phyloP scores from a whole-genome alignment of 1,140 invertebrate species.

The Neodiprion fabricii region DNA sequence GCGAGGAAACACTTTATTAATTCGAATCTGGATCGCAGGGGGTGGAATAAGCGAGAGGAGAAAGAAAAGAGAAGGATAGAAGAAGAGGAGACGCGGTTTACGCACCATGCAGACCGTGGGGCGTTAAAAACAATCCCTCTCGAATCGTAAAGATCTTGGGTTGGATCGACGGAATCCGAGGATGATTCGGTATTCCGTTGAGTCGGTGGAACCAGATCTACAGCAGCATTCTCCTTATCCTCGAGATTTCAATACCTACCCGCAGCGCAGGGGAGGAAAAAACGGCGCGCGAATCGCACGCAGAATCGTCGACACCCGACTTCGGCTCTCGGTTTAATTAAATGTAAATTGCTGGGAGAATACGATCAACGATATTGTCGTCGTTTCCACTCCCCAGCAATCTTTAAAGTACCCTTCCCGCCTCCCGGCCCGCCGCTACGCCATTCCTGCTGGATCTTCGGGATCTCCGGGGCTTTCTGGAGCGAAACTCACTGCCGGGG shows the following conservation, averaged over 20 bases:
- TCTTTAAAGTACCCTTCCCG: background rate
- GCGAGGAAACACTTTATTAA: background rate
- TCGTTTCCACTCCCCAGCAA: background rate
- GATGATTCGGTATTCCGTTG: background rate
- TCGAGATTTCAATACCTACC: background rate
- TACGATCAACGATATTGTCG: constrained; percentile 5
- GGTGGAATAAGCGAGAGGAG: background rate
- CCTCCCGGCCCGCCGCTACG: background rate
- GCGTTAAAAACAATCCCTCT: background rate
- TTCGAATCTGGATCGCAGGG: background rate
- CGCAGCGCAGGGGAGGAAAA: background rate
- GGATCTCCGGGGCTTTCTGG: background rate
- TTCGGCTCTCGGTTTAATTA: constrained; percentile 5
- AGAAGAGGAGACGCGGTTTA: background rate
- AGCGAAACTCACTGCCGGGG: background rate
- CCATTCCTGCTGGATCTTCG: background rate
- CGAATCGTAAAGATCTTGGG: constrained; percentile 2
- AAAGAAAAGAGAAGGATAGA: background rate
- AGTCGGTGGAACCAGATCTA: background rate
- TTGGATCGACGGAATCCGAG: background rate
- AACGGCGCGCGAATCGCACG: constrained; percentile 1
- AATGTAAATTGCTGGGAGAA: constrained; percentile 7
- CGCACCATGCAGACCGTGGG: background rate
- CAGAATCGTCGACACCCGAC: background rate
- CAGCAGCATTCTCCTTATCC: background rate